Conservation (phyloP, 1,140 invertebrate species). For the Drosophila guanche region DNA sequence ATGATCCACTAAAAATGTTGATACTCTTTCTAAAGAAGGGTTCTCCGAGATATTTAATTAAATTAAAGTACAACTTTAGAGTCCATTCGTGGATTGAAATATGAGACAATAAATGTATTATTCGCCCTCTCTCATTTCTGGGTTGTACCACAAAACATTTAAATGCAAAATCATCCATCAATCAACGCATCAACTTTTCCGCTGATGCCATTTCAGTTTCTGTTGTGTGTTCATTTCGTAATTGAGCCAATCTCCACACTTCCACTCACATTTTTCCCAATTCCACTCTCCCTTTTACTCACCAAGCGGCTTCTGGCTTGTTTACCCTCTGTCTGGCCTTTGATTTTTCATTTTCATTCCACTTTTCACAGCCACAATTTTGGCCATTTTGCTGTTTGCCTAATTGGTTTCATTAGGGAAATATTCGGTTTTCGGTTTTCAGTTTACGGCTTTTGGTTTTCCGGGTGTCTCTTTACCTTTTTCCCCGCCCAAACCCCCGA, state of each 20-base stretch:
- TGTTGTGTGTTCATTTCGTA: constrained; percentile 53
- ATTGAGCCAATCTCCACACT: constrained; percentile 51
- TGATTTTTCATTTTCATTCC: constrained; percentile 56
- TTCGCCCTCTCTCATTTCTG: not conserved
- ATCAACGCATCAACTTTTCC: constrained; percentile 10
- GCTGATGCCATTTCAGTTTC: not conserved
- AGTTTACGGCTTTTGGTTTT: not conserved
- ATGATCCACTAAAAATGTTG: constrained; percentile 30
- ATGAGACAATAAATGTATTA: not conserved
- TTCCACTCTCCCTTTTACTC: constrained; percentile 7
- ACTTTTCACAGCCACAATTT: constrained; percentile 49
- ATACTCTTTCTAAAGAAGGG: not conserved
- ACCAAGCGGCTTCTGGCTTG: constrained; percentile 12
- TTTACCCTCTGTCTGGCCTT: constrained; percentile 77
- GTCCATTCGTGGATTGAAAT: no score
- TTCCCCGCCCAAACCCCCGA: no score
- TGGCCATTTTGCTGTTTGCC: constrained; percentile 58
- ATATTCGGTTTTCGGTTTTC: constrained; percentile 30
- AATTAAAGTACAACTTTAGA: no score
- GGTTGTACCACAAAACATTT: constrained; percentile 27
- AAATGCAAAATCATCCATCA: constrained; percentile 35
- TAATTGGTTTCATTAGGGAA: constrained; percentile 76
- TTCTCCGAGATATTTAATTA: no score
- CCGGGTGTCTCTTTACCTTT: no score
- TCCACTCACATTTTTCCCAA: constrained; percentile 3